Base-by-base conservation (phyloP, 2,888 invertebrate genomes). In the Tanypteryx hageni region DNA sequence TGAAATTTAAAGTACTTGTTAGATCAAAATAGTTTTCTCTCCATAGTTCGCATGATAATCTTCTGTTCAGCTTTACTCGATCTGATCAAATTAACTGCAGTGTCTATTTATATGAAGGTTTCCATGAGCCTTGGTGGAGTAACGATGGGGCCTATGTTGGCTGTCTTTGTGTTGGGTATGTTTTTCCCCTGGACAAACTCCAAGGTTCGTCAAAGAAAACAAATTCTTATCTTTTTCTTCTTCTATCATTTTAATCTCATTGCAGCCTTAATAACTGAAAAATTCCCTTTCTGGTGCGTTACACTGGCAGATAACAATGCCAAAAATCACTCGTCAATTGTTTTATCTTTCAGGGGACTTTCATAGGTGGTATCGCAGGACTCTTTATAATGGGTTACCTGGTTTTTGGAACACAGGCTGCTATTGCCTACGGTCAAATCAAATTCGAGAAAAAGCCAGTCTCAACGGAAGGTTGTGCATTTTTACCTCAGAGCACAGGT, bases 101-200 rank as follows among this genome's bases (percentile, higher is more conserved):
- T 61, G 61, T 59, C 91, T 58, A 94, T 96, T 96, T 97, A 94
- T 94, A 97, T 92, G 96, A 96, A 7, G 97, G 97, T 81, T 97
- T 98, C 27, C 95, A 98, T 91, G 97, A 98, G n/a, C n/a, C 56
- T 92, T 4, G 59, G 61, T n/a, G 97, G 98, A 0, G 97, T 98
- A 93, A 97, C 98, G 1, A 97, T 98, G 0, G 97, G 98, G 82
- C 97, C 98, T 14, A 97, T 98, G 0, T 97, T 98, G 94, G 98
- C 98, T 0, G 96, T 98, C 14, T 98, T 98, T 94, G 97, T 98
- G 0, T 95, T 98, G 56, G 98, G 98, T 93, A 98, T 98, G 97
- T 95, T 97, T 93, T 96, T 97, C 94, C 98, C 98, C 82, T 98
- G 97, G 97, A 96, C 97, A 92, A 98, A 97, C 92, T 96, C 97